Evolutionary conservation across 2,113 vertebrate genomes (phyloP), one percentile per base, ranked within the genome.

Genomic region (Coregonus clupeaformis): DNA sequence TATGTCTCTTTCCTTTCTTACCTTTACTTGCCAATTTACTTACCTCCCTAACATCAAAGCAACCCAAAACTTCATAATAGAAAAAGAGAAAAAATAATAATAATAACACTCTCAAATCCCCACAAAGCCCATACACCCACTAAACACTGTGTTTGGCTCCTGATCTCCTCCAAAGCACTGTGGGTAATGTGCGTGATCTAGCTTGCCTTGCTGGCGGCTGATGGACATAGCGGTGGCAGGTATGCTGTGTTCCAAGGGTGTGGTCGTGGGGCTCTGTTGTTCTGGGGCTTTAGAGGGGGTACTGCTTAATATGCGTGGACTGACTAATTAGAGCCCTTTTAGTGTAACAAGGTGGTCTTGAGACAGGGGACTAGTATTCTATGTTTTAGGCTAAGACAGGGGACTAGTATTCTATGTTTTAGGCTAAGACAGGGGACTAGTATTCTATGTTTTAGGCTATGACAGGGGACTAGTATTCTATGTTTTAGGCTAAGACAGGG

Each of bases 301-400:
- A n/a, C n/a, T n/a, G n/a, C n/a, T n/a, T n/a, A n/a, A 90, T 91
- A 92, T 92, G 87, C 87, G 91, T 86, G 87, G 81, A 64, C 75
- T 91, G 78, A 72, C 84, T 92, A 92, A 93, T 92, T 91, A 91
- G 85, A 83, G 79, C 78, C 85, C 83, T 90, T 85, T 83, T 85
- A 85, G 84, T 91, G 82, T 88, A 88, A 92, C 86, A 84, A 90
- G 86, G 85, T 87, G 90, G 88, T 86, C 42, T 45, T 45, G 42
- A 11, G 42, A 6, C 9, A 6, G 42, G 1, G 3, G 5, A 45
- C 5, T 11, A 6, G 6, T 6, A 42, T 3, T 3, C 3, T 42
- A 45, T 3, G 42, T 45, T 45, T 3, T 4, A 14, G 47, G 47
- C 14, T 49, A 14, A 0, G 12, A 49, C 47, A 13, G 47, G 11